These are phyloP conservation scores for Pogonomyrmex californicus DNA, from an alignment of 1,140 invertebrate species.

Conservation along the genomic window DNA sequence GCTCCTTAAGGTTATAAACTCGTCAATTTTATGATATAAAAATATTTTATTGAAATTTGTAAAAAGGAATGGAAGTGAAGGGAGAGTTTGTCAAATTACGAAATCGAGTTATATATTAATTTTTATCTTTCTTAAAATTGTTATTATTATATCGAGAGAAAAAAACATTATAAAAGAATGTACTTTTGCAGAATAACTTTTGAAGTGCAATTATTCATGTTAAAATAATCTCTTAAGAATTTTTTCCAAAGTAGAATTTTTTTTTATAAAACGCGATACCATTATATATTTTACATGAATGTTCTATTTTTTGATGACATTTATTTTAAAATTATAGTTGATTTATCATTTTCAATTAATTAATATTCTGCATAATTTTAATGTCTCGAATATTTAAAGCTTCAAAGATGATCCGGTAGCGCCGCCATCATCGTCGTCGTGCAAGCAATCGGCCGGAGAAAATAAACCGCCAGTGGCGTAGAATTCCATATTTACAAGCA, in stretches of 20 bases:
- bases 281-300: constrained; percentile 21
- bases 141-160: not conserved
- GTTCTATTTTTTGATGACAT: constrained; percentile 1
- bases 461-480: constrained; percentile 51
- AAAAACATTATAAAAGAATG: not conserved
- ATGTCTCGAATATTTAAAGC: not conserved
- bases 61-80: not conserved
- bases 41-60: not conserved
- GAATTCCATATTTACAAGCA: constrained; percentile 21
- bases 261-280: not conserved
- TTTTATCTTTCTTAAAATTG: not conserved
- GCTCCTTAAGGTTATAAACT: not conserved
- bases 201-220: not conserved
- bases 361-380: constrained; percentile 14
- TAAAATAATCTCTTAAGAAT: not conserved
- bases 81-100: not conserved
- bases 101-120: not conserved
- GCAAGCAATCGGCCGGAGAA: constrained; percentile 34
- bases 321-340: not conserved
- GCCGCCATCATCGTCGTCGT: constrained; percentile 26
- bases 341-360: constrained; percentile 12
- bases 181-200: not conserved
- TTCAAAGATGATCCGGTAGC: constrained; percentile 13
- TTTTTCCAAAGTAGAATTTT: not conserved
- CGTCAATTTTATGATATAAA: not conserved